Evolutionary conservation across 2,888 invertebrate genomes (phyloP).

Genomic region (Lasioglossum leucozonium): DNA sequence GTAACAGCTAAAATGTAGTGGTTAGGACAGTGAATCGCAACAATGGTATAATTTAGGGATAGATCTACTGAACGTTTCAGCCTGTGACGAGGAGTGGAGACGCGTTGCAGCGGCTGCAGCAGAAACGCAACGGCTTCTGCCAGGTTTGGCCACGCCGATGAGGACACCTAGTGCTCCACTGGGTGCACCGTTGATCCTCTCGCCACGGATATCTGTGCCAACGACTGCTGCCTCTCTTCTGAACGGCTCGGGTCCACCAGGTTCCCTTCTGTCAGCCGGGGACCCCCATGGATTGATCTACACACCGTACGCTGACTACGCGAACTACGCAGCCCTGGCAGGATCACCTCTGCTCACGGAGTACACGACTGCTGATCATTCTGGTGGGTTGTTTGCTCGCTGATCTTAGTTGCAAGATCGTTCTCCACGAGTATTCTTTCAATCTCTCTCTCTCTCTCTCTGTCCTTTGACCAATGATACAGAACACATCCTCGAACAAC

Average conservation of each 20-base stretch:
- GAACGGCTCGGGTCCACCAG: slow-evolving; percentile 87
- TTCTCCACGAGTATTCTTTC: slow-evolving; percentile 59
- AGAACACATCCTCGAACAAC: not conserved
- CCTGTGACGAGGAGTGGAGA: slow-evolving; percentile 94
- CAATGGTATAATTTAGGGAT: slow-evolving; percentile 9
- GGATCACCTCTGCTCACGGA: slow-evolving; percentile 93
- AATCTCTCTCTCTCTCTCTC: not conserved
- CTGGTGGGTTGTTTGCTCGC: slow-evolving; percentile 97
- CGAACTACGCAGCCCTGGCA: slow-evolving; percentile 94
- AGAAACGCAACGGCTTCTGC: slow-evolving; percentile 91
- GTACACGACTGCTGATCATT: slow-evolving; percentile 95
- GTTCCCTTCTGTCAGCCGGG: slow-evolving; percentile 88
- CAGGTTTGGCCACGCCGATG: slow-evolving; percentile 88
- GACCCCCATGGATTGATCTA: slow-evolving; percentile 95
- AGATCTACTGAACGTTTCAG: slow-evolving; percentile 85
- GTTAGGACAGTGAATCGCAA: not conserved
- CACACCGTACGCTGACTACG: slow-evolving; percentile 94
- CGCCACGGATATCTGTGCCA: slow-evolving; percentile 94
- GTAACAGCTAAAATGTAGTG: not conserved
- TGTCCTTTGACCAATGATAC: not conserved
- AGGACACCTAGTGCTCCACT: slow-evolving; percentile 90
- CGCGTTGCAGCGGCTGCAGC: slow-evolving; percentile 92
- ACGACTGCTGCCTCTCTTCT: slow-evolving; percentile 89
- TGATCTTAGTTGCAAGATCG: slow-evolving; percentile 87
- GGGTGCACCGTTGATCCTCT: slow-evolving; percentile 96